A percentile compares a stretch with the other conserved stretches of the same genome.
phyloP scores from a whole-genome alignment of 1,140 invertebrate species.

The Euglossa dilemma region DNA sequence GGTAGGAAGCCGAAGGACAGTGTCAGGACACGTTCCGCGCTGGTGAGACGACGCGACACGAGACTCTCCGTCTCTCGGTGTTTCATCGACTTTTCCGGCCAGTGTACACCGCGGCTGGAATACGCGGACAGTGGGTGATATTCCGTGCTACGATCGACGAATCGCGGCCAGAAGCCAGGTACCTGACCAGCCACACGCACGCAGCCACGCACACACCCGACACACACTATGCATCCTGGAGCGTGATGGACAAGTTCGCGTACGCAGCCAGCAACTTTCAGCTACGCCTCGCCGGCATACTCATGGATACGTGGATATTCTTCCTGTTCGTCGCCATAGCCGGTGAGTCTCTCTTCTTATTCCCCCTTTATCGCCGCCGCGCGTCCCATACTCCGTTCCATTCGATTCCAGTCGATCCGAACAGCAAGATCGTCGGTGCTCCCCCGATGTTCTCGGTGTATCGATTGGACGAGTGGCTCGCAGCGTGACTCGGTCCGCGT shows the following conservation, averaged over 20 bases:
- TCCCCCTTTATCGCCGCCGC: neutral
- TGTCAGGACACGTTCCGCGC: constrained; percentile 39
- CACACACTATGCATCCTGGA: constrained; percentile 34
- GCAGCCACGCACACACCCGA: too few relatives aligned
- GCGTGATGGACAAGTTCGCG: constrained; percentile 64
- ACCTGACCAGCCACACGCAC: constrained; percentile 23
- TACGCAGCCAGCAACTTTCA: constrained; percentile 44
- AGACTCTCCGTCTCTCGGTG: constrained; percentile 15
- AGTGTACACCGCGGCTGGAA: constrained; percentile 35
- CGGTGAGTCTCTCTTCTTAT: constrained; percentile 63
- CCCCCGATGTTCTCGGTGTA: constrained; percentile 33
- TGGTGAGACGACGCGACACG: constrained; percentile 40
- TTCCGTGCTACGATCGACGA: constrained; percentile 17
- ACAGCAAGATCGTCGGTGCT: neutral
- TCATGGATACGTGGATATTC: constrained; percentile 77
- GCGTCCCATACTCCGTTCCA: neutral
- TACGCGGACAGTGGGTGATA: constrained; percentile 47
- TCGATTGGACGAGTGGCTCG: constrained; percentile 38
- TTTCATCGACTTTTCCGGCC: constrained; percentile 20
- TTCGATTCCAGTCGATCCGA: neutral
- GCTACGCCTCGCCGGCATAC: constrained; percentile 59
- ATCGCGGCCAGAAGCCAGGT: neutral
- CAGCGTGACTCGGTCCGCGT: constrained; percentile 49
- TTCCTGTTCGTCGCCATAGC: constrained; percentile 72
- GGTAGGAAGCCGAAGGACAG: constrained; percentile 33